These are phyloP conservation scores for Ptiloglossa arizonensis DNA, from an alignment of 1,140 invertebrate species.

Conservation along the genomic window DNA sequence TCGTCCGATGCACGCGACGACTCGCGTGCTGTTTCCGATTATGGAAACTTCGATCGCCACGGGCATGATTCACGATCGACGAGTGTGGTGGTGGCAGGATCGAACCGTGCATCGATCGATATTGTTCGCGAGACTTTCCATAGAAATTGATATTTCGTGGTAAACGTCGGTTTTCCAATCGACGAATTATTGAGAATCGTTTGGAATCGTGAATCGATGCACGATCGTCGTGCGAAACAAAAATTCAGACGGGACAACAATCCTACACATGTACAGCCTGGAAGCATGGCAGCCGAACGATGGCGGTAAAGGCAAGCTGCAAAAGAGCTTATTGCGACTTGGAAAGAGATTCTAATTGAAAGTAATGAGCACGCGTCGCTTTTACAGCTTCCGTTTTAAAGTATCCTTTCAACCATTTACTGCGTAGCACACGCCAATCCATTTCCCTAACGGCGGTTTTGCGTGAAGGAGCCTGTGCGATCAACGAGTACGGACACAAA, in stretches of 20 bases:
- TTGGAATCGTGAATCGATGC: constrained; percentile 21
- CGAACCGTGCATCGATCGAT: constrained; percentile 37
- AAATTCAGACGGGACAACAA: constrained; percentile 57
- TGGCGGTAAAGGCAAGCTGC: constrained; percentile 60
- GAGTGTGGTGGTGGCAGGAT: background rate
- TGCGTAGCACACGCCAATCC: constrained; percentile 24
- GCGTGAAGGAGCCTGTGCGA: constrained; percentile 34
- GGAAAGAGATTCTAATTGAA: constrained; percentile 6
- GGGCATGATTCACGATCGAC: constrained; percentile 38
- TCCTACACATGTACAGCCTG: constrained; percentile 61
- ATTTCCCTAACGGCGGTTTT: constrained; percentile 26
- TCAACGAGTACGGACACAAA: constrained; percentile 39
- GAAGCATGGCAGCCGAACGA: constrained; percentile 64
- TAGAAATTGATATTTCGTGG: too few species aligned
- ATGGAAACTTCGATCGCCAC: background rate
- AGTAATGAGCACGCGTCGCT: background rate
- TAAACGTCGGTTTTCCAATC: too few species aligned
- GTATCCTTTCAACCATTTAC: background rate
- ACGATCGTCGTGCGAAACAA: constrained; percentile 12
- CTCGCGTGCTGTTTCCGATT: background rate
- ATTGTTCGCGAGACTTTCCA: background rate
- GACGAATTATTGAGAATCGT: constrained; percentile 7
- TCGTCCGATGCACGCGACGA: background rate
- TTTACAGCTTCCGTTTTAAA: constrained; percentile 11
- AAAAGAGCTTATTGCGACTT: constrained; percentile 42